Base-by-base conservation (phyloP, 1,140 invertebrate genomes). In the Bombus ignitus region DNA sequence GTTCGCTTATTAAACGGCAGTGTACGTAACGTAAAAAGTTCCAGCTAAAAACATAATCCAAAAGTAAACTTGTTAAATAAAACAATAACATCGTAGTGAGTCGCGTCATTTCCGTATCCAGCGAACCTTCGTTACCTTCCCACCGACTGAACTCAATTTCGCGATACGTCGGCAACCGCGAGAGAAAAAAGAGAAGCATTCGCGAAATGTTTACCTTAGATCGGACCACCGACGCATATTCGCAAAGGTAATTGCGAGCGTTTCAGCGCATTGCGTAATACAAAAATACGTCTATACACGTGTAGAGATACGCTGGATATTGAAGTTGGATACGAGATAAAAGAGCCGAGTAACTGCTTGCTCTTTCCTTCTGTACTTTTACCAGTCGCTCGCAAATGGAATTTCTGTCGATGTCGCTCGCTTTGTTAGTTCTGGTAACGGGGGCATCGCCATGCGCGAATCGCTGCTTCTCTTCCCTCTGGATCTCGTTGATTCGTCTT, bases 241-340 rank as follows among this genome's bases (percentile, higher is more conserved):
- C 72, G 72, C 62, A 8, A 59, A 32, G 62, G 81, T 77, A 83
- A 83, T 83, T 77, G 81, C 81, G 73, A 62, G 72, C n/a, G 72
- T 83, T 83, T 70, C 73, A 75, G 62, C 35, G 81, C 73, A 42
- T 39, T 74, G 68, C 62, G 71, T 62, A n/a, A 62, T n/a, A 5
- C 59, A 62, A 28, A 62, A n/a, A n/a, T 28, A 62, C 28, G 59
- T 4, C 28, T n/a, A 13, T 13, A 62, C 12, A 0, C 59, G 59
- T 13, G 10, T 13, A 59, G 35, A n/a, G 71, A 65, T 78, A 62
- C 35, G 66, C 53, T 59, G 65, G 65, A 79, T 84, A 84, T 84
- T 44, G 44, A 78, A 83, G 65, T 78, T 35, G 75, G 65, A 79
- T 35, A 66, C 62, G 65, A 44, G 75, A 65, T 28, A 59, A 78